Conservation (phyloP, 2,113 vertebrate species). For the Eurypyga helias region DNA sequence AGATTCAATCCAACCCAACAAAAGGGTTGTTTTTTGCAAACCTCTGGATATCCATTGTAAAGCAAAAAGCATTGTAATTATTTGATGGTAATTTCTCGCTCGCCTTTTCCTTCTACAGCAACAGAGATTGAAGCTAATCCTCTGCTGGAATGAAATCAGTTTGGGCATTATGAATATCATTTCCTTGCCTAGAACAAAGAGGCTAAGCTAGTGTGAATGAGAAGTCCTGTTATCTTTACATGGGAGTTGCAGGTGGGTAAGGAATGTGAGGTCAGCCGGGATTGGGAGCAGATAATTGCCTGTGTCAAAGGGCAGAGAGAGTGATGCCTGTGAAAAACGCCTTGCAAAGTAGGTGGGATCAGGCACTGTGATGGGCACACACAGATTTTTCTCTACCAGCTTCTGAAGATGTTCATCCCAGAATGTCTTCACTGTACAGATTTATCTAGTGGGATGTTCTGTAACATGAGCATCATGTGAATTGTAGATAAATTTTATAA, state of each 20-base stretch:
- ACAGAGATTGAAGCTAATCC: conserved; percentile 43
- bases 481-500: not conserved
- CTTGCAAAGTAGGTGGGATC: conserved; percentile 49
- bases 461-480: accelerated
- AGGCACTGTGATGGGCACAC: not conserved
- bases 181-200: conserved; percentile 49
- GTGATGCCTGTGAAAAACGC: conserved; percentile 36
- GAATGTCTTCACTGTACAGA: not conserved
- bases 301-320: conserved; percentile 46
- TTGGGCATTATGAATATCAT: conserved; percentile 16
- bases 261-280: conserved; percentile 59
- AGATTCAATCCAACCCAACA: not conserved
- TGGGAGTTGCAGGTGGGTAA: conserved; percentile 62
- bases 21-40: conserved; percentile 2
- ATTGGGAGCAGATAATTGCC: conserved; percentile 45
- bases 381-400: not conserved
- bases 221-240: conserved; percentile 52
- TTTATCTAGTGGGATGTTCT: not conserved
- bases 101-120: not conserved
- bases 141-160: conserved; percentile 34
- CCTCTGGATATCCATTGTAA: conserved; percentile 12
- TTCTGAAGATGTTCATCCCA: not conserved
- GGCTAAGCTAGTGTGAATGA: conserved; percentile 20
- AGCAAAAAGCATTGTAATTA: not conserved
- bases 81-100: conserved; percentile 3